phyloP scores from a whole-genome alignment of 2,888 invertebrate genomes.

The Hofmannophila pseudospretella region DNA sequence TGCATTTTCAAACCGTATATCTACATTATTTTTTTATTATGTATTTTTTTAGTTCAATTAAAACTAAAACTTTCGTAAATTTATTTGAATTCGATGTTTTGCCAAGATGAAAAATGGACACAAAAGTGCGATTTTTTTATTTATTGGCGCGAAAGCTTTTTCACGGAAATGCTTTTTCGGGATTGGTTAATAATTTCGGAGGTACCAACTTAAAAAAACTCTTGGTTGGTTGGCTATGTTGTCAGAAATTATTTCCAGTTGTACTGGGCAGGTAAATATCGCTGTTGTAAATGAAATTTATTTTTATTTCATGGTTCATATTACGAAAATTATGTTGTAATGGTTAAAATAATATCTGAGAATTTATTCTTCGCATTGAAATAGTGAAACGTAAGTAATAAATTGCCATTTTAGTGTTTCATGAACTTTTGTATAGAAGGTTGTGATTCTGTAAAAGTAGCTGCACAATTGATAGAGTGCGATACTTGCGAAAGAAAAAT shows the following conservation, averaged over 20 bases:
- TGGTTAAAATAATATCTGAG: slow-evolving; percentile 37
- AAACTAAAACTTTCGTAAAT: too few relatives aligned
- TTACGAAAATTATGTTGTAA: slow-evolving; percentile 44
- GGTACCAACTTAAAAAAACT: slow-evolving; percentile 57
- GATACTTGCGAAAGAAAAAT: slow-evolving; percentile 62
- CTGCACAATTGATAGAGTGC: slow-evolving; percentile 68
- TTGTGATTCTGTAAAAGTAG: slow-evolving; percentile 73
- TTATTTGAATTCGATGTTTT: too few relatives aligned
- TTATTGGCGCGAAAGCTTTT: slow-evolving; percentile 55
- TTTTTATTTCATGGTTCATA: slow-evolving; percentile 62
- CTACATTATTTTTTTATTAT: too few relatives aligned
- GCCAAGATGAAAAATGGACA: too few relatives aligned
- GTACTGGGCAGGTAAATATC: slow-evolving; percentile 71
- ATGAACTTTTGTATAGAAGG: slow-evolving; percentile 70
- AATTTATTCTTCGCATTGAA: slow-evolving; percentile 32
- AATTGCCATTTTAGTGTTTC: slow-evolving; percentile 50
- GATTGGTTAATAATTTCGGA: slow-evolving; percentile 54
- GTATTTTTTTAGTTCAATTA: too few relatives aligned
- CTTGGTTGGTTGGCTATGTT: slow-evolving; percentile 59
- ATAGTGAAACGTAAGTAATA: slow-evolving; percentile 46
- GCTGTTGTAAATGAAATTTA: slow-evolving; percentile 56
- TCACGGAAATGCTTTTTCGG: slow-evolving; percentile 37
- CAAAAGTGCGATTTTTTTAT: too few relatives aligned
- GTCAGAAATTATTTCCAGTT: slow-evolving; percentile 72
- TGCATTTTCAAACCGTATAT: too few relatives aligned